Conservation (phyloP, 1,140 invertebrate species). For the Pachyrhynchus sulphureomaculatus region DNA sequence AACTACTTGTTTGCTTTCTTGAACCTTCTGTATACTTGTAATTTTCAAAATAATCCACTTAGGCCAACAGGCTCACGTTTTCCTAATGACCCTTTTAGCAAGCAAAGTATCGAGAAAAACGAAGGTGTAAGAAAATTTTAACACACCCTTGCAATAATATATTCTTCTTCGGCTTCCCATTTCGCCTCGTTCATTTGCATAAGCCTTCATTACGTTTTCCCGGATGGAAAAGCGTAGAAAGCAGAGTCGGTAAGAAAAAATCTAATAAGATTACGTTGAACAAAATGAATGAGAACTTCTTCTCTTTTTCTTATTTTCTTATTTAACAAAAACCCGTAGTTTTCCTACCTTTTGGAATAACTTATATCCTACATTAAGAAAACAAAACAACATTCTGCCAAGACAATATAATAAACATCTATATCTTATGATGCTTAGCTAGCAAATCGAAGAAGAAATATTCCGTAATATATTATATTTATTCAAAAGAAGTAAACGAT, state of each 20-base stretch:
- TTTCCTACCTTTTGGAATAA: neutral
- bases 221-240: neutral
- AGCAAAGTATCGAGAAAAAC: slow-evolving; percentile 18
- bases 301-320: neutral
- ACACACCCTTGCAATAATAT: slow-evolving; percentile 35
- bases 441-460: no score
- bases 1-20: no score
- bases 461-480: no score
- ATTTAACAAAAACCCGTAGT: no score
- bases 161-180: slow-evolving; percentile 27
- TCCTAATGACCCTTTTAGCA: slow-evolving; percentile 6
- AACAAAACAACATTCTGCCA: neutral
- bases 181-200: slow-evolving; percentile 31
- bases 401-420: no score
- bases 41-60: slow-evolving; percentile 18
- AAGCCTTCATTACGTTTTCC: slow-evolving; percentile 31
- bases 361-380: neutral
- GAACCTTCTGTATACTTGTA: neutral
- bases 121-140: slow-evolving; percentile 29
- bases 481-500: no score
- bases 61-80: neutral
- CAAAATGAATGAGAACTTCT: neutral
- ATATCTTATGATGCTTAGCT: no score
- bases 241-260: slow-evolving; percentile 2
- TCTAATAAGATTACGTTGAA: neutral